Conservation (phyloP, 2,797 vertebrate genomes). For the Halcyon smyrnensis region DNA sequence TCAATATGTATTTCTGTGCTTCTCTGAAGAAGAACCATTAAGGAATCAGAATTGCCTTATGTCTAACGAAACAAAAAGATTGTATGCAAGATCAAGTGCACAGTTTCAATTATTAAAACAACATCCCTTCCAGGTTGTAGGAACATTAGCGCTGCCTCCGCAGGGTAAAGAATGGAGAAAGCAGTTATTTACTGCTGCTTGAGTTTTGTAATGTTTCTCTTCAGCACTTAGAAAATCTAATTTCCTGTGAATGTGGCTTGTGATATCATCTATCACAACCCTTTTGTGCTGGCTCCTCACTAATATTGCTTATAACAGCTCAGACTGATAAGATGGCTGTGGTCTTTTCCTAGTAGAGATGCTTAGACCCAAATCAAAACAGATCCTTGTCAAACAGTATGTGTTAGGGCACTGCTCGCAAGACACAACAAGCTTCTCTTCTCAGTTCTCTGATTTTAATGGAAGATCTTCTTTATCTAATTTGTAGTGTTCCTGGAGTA, state of each 20-base stretch:
- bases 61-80: neutral
- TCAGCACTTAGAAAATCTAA: conserved; percentile 40
- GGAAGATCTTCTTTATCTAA: neutral
- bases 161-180: neutral
- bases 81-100: neutral
- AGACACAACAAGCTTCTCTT: neutral
- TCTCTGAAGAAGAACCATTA: neutral
- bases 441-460: neutral
- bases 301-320: conserved; percentile 20
- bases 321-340: neutral
- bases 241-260: conserved; percentile 28
- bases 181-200: conserved; percentile 12
- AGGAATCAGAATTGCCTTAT: neutral
- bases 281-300: conserved; percentile 17
- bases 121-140: neutral
- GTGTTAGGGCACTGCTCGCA: neutral
- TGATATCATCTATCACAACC: conserved; percentile 29
- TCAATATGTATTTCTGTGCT: neutral
- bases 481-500: neutral
- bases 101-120: conserved; percentile 30
- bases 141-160: neutral
- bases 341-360: neutral
- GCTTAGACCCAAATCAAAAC: neutral
- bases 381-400: neutral
- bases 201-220: neutral